Evolutionary conservation across 2,888 invertebrate genomes (phyloP).

Genomic region (Keiferia lycopersicella): DNA sequence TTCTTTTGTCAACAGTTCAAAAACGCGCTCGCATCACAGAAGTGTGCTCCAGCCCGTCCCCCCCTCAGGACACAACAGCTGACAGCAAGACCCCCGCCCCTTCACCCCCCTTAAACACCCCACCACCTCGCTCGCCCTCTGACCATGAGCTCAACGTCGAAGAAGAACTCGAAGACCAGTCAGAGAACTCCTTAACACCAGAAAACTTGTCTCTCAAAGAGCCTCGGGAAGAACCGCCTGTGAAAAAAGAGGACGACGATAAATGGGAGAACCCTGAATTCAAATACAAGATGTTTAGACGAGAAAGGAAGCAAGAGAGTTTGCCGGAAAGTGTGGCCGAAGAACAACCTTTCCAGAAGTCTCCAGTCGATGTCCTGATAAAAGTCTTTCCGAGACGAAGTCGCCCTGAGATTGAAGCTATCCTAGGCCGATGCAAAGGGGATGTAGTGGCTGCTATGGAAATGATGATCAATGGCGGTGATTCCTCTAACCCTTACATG

Average conservation of each 20-base stretch:
- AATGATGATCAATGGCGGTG: slow-evolving; percentile 87
- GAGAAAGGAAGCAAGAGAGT: slow-evolving; percentile 56
- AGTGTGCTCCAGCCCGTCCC: slow-evolving; percentile 71
- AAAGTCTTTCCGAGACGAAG: slow-evolving; percentile 95
- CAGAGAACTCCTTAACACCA: slow-evolving; percentile 83
- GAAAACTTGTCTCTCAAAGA: slow-evolving; percentile 92
- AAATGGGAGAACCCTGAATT: slow-evolving; percentile 70
- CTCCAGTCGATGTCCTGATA: slow-evolving; percentile 93
- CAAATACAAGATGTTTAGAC: slow-evolving; percentile 71
- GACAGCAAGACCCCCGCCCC: slow-evolving; percentile 62
- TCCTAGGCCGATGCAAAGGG: slow-evolving; percentile 91
- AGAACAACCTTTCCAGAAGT: slow-evolving; percentile 76
- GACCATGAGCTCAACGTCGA: slow-evolving; percentile 80
- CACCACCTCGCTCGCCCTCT: slow-evolving; percentile 73
- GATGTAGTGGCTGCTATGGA: slow-evolving; percentile 97
- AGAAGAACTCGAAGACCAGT: slow-evolving; percentile 77
- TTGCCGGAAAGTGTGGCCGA: slow-evolving; percentile 49
- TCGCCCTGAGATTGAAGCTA: slow-evolving; percentile 91
- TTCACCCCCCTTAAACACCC: slow-evolving; percentile 61
- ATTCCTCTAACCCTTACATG: slow-evolving; percentile 59
- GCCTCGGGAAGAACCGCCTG: slow-evolving; percentile 72
- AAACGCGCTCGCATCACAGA: slow-evolving; percentile 76
- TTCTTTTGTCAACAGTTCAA: slow-evolving; percentile 66
- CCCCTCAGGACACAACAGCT: slow-evolving; percentile 53
- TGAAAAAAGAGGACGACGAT: slow-evolving; percentile 76